These are phyloP conservation scores for Macropus fuliginosus DNA, from an alignment of 2,797 vertebrate species.

Conservation along the genomic window DNA sequence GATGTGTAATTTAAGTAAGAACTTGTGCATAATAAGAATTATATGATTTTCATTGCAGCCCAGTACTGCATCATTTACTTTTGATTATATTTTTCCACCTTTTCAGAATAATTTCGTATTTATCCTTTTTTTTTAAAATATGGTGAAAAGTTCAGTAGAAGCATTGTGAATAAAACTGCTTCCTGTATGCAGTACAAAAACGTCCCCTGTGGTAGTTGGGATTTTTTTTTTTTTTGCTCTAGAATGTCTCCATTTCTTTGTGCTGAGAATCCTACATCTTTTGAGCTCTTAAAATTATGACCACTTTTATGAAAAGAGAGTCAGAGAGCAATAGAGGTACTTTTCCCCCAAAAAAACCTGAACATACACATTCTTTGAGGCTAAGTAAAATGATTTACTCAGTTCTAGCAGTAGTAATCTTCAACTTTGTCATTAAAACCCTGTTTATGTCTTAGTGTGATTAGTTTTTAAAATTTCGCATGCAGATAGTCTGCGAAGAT, in stretches of 20 bases:
- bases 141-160: slow-evolving; percentile 51
- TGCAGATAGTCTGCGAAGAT: slow-evolving; percentile 42
- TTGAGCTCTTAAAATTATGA: slow-evolving; percentile 43
- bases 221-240: slow-evolving; percentile 46
- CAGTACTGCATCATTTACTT: slow-evolving; percentile 66
- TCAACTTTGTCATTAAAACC: slow-evolving; percentile 55
- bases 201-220: slow-evolving; percentile 13
- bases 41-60: slow-evolving; percentile 57
- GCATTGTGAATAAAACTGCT: slow-evolving; percentile 36
- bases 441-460: slow-evolving; percentile 54
- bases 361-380: slow-evolving; percentile 28
- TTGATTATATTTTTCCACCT: slow-evolving; percentile 60
- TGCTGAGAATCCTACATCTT: slow-evolving; percentile 9
- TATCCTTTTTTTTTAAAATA: slow-evolving; percentile 52
- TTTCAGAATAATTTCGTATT: slow-evolving; percentile 50
- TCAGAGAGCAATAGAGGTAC: slow-evolving; percentile 49
- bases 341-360: slow-evolving; percentile 23
- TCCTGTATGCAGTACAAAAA: slow-evolving; percentile 1
- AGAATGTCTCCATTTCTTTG: slow-evolving; percentile 48
- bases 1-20: background rate
- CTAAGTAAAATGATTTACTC: slow-evolving; percentile 45
- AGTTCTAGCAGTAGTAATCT: slow-evolving; percentile 39
- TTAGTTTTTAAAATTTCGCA: slow-evolving; percentile 48
- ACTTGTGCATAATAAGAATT: slow-evolving; percentile 65
- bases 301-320: slow-evolving; percentile 33